A percentile compares a stretch with the other conserved stretches of the same genome.
Conservation (phyloP, 2,797 vertebrate genomes). For the Petrocephalus schoutedeni region DNA sequence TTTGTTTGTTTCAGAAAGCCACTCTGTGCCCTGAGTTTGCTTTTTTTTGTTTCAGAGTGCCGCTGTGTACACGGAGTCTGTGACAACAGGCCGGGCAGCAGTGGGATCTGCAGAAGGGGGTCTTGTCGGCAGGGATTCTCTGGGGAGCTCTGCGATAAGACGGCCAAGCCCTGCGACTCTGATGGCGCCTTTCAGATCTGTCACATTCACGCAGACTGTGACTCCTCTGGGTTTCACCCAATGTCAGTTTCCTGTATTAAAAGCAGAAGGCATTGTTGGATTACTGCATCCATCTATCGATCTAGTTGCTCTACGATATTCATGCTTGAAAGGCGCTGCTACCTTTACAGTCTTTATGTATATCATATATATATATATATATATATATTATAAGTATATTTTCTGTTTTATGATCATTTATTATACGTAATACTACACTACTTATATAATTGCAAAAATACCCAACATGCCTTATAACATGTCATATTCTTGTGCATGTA, state of each 20-base stretch:
- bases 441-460: not conserved
- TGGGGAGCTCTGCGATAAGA: slow-evolving; percentile 75
- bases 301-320: not conserved
- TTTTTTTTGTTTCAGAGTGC: slow-evolving; percentile 65
- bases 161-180: slow-evolving; percentile 58
- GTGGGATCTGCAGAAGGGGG: slow-evolving; percentile 70
- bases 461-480: not conserved
- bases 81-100: slow-evolving; percentile 86
- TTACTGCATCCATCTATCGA: not conserved
- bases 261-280: not conserved
- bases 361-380: not conserved
- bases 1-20: not conserved
- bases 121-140: slow-evolving; percentile 74
- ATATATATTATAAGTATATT: not conserved
- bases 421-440: not conserved
- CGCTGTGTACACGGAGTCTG: slow-evolving; percentile 81
- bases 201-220: slow-evolving; percentile 76
- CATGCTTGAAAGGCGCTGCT: not conserved
- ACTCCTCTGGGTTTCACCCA: slow-evolving; percentile 27
- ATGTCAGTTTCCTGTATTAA: not conserved
- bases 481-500: not conserved
- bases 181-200: slow-evolving; percentile 62
- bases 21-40: not conserved
- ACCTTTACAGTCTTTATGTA: not conserved
- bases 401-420: not conserved